phyloP scores from a whole-genome alignment of 2,797 vertebrate genomes.

The Gila robusta region DNA sequence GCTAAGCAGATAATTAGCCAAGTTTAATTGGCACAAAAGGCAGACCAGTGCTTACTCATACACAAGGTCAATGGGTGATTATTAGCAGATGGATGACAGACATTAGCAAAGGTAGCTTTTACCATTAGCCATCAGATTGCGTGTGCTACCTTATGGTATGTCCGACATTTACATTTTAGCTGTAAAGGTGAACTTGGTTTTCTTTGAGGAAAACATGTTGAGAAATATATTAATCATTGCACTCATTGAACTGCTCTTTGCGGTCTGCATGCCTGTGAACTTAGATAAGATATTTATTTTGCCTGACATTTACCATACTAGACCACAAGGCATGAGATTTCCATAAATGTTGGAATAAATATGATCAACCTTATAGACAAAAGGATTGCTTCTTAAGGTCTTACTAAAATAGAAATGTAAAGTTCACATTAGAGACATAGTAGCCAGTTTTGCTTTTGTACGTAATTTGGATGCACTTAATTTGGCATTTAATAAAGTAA shows the following conservation, averaged over 20 bases:
- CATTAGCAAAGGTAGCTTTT: slow-evolving; percentile 4
- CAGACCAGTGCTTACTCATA: neutral
- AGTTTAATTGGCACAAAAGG: slow-evolving; percentile 39
- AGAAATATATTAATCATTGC: slow-evolving; percentile 43
- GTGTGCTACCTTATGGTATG: slow-evolving; percentile 8
- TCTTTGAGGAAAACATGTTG: slow-evolving; percentile 10
- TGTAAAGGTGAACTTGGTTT: slow-evolving; percentile 38
- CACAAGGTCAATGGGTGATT: slow-evolving; percentile 43
- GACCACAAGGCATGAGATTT: slow-evolving; percentile 8
- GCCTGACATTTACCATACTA: slow-evolving; percentile 24
- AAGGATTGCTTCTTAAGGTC: neutral
- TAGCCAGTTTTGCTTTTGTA: neutral
- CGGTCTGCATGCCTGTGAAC: slow-evolving; percentile 10
- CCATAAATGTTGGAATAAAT: slow-evolving; percentile 26
- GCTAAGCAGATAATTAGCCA: slow-evolving; percentile 48
- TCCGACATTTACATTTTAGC: slow-evolving; percentile 1
- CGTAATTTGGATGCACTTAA: neutral
- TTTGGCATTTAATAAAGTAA: neutral
- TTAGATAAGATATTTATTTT: slow-evolving; percentile 22
- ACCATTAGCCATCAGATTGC: slow-evolving; percentile 5
- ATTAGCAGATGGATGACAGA: slow-evolving; percentile 20
- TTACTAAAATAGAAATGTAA: neutral
- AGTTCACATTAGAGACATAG: neutral
- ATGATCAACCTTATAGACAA: neutral
- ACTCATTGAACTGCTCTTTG: slow-evolving; percentile 12